Evolutionary conservation across 1,140 invertebrate species (phyloP), one percentile per base, ranked within the genome.

Genomic region (Leucophenga varia): DNA sequence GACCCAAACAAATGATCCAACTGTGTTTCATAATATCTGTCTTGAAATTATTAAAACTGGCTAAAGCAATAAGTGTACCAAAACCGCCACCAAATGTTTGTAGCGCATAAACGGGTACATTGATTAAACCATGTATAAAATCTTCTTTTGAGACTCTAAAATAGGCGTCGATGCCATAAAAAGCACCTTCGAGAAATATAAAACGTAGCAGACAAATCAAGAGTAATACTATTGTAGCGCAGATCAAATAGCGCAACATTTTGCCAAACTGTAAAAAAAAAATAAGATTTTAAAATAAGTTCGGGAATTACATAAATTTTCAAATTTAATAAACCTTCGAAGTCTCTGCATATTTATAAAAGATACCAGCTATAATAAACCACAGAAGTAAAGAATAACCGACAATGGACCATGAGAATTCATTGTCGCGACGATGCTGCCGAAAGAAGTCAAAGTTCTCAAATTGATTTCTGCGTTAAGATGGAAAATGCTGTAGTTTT

Each of bases 21-120:
- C 65, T 68, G 10, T 60, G 57, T 20, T 22, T 40, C 56, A 65
- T 73, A 6, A 73, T 61, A 35, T 94, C 89, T 57, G 94, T 93
- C 56, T 87, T 81, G 61, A 94, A 94, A 43, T 82, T 82, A 72
- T 96, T 95, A 61, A 92, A 94, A 71, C 90, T 93, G 10, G 92
- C 90, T 78, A 93, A 90, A 28, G 90, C 88, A 5, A 95, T 81
- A 59, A 95, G 86, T 17, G 90, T 90, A 42, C 93, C 93, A 82
- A 93, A 95, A 3, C 93, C 93, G 9, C 90, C 89, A 1, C 93
- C 93, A 1, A 95, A 84, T 0, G 91, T 52, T 5, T 64, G 57
- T 1, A 72, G 38, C 0, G 59, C 58, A 34, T 63, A 48, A 0
- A 70, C 3, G 2, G 49, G 38, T 13, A 58, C 53, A 0, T 37